These are phyloP conservation scores for Ammospiza caudacuta DNA, from an alignment of 2,113 vertebrate genomes.

Conservation along the genomic window DNA sequence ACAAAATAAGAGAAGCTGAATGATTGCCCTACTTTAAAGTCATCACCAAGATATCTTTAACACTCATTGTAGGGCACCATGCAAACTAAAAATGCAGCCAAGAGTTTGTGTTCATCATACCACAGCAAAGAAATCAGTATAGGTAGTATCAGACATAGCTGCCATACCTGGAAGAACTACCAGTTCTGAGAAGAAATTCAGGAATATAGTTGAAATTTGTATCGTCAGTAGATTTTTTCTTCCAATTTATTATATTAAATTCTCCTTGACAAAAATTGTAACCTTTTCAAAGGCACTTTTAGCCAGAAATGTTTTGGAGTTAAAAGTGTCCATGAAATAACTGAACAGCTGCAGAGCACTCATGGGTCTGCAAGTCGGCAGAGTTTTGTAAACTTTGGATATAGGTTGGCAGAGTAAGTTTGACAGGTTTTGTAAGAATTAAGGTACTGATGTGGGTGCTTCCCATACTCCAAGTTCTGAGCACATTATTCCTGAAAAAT, in stretches of 20 bases:
- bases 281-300: not conserved
- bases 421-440: not conserved
- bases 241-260: not conserved
- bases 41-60: not conserved
- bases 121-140: not conserved
- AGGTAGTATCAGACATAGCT: not conserved
- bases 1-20: not conserved
- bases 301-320: not conserved
- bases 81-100: not conserved
- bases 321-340: not conserved
- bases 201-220: not conserved
- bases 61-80: not conserved
- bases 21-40: not conserved
- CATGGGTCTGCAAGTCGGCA: not conserved
- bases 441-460: fast-evolving
- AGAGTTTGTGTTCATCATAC: not conserved
- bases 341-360: not conserved
- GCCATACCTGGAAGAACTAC: not conserved
- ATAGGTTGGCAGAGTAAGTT: not conserved
- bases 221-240: not conserved
- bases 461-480: not conserved
- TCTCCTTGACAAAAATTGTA: not conserved
- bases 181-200: not conserved
- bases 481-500: not conserved
- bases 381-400: not conserved